Percentiles rank a stretch among this genome's conserved stretches.
These are phyloP conservation scores for Cydia strobilella DNA, from an alignment of 1,140 invertebrate genomes.

Conservation along the genomic window DNA sequence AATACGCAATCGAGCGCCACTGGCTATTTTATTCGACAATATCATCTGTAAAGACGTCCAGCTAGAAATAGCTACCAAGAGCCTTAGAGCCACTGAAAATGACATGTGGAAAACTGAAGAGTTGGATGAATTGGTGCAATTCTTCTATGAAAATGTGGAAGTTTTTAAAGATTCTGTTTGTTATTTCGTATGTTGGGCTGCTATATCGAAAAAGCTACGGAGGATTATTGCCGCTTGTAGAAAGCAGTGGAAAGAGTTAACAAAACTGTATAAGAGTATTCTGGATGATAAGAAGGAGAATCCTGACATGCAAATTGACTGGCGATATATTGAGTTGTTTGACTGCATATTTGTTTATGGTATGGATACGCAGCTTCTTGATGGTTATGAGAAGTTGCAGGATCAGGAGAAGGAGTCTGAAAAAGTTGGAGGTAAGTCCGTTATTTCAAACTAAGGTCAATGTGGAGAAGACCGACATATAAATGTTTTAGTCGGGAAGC, in stretches of 20 bases:
- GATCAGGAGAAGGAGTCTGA: slow-evolving; percentile 38
- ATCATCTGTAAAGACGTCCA: slow-evolving; percentile 64
- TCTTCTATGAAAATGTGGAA: slow-evolving; percentile 66
- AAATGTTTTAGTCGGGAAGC: too few species aligned
- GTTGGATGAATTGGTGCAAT: slow-evolving; percentile 64
- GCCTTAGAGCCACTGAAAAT: slow-evolving; percentile 32
- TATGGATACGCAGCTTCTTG: slow-evolving; percentile 62
- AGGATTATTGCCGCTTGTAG: slow-evolving; percentile 48
- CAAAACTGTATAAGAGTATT: slow-evolving; percentile 57
- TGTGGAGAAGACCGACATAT: too few species aligned
- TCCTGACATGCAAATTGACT: slow-evolving; percentile 69
- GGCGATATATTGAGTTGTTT: slow-evolving; percentile 73
- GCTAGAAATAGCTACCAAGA: slow-evolving; percentile 45
- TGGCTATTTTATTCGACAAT: slow-evolving; percentile 64
- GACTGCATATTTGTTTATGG: slow-evolving; percentile 74
- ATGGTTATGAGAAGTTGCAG: slow-evolving; percentile 53
- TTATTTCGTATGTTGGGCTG: slow-evolving; percentile 65
- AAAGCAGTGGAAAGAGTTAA: slow-evolving; percentile 62
- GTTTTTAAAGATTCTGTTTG: slow-evolving; percentile 68
- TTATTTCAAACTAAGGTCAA: slow-evolving; percentile 25
- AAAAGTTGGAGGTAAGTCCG: slow-evolving; percentile 54
- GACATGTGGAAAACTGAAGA: slow-evolving; percentile 55
- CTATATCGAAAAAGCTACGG: slow-evolving; percentile 52
- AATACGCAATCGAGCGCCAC: slow-evolving; percentile 49
- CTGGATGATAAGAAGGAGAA: slow-evolving; percentile 72